A percentile compares a stretch with the other conserved stretches of the same genome.
Conservation (phyloP, 2,888 invertebrate genomes). For the Crepidodera aurea region DNA sequence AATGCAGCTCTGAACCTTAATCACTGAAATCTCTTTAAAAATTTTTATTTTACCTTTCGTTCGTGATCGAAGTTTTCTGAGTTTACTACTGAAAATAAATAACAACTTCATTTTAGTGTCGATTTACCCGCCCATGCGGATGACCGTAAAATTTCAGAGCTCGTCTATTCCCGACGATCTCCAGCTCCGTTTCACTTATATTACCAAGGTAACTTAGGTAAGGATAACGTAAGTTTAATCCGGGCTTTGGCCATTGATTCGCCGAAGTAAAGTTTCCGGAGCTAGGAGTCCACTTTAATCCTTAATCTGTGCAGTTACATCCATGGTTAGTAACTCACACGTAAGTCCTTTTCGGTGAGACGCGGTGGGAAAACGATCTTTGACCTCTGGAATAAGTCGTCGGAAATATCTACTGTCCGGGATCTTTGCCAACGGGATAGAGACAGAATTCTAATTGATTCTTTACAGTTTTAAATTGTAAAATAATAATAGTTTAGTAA, state of each 20-base stretch:
- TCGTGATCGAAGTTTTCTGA: too few relatives aligned
- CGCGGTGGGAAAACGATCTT: constrained; percentile 34
- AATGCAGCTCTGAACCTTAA: too few relatives aligned
- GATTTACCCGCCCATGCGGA: constrained; percentile 15
- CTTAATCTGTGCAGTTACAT: constrained; percentile 48
- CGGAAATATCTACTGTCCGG: constrained; percentile 11
- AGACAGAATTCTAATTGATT: constrained; percentile 16
- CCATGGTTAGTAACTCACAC: constrained; percentile 35
- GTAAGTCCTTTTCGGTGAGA: constrained; percentile 27
- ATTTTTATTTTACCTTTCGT: too few relatives aligned
- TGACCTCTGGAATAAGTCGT: constrained; percentile 30
- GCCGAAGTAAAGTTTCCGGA: constrained; percentile 50
- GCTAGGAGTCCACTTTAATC: constrained; percentile 55
- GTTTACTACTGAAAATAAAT: neutral
- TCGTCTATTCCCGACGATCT: constrained; percentile 47
- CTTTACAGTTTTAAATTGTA: constrained; percentile 18
- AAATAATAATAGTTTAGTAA: too few relatives aligned
- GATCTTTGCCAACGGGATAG: neutral
- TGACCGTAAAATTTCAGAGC: constrained; percentile 23
- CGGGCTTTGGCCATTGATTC: constrained; percentile 53
- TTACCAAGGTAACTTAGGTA: constrained; percentile 51
- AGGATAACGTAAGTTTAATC: constrained; percentile 52
- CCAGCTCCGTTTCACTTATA: constrained; percentile 46
- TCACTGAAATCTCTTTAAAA: too few relatives aligned
- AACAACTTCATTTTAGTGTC: neutral